phyloP scores from a whole-genome alignment of 2,888 invertebrate genomes.

The Eumacrocentrus americanus region DNA sequence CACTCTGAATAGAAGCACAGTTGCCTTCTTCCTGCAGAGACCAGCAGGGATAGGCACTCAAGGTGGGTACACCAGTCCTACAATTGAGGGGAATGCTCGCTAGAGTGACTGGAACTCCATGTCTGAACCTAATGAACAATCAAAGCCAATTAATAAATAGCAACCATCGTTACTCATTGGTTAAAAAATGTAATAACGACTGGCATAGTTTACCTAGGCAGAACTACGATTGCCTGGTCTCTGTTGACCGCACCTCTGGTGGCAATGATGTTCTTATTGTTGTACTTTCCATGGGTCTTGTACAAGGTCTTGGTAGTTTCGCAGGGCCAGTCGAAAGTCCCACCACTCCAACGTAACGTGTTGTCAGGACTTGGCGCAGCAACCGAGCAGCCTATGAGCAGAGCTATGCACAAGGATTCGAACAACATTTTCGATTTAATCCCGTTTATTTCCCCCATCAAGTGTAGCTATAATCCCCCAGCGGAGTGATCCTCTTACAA shows the following conservation, averaged over 20 bases:
- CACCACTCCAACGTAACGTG: constrained; percentile 57
- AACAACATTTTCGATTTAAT: too few relatives aligned
- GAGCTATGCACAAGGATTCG: not conserved
- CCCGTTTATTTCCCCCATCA: too few relatives aligned
- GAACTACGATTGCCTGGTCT: constrained; percentile 66
- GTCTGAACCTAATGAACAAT: constrained; percentile 67
- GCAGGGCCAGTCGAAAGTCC: constrained; percentile 66
- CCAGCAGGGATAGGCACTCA: constrained; percentile 73
- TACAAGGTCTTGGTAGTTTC: constrained; percentile 67
- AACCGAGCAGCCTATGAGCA: constrained; percentile 32
- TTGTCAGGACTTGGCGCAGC: constrained; percentile 36
- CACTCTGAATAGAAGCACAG: constrained; percentile 74
- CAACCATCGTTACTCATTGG: too few relatives aligned
- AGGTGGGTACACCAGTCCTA: constrained; percentile 62
- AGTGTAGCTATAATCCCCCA: too few relatives aligned
- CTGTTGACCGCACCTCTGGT: constrained; percentile 68
- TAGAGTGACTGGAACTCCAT: constrained; percentile 69
- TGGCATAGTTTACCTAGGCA: constrained; percentile 61
- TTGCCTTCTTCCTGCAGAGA: constrained; percentile 73
- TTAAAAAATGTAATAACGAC: not conserved
- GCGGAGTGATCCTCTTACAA: too few relatives aligned
- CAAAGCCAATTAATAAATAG: too few relatives aligned
- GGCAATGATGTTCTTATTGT: constrained; percentile 67
- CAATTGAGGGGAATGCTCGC: constrained; percentile 65
- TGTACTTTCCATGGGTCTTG: constrained; percentile 66